phyloP scores from a whole-genome alignment of 2,888 invertebrate species.

The Netelia fuscicornis region DNA sequence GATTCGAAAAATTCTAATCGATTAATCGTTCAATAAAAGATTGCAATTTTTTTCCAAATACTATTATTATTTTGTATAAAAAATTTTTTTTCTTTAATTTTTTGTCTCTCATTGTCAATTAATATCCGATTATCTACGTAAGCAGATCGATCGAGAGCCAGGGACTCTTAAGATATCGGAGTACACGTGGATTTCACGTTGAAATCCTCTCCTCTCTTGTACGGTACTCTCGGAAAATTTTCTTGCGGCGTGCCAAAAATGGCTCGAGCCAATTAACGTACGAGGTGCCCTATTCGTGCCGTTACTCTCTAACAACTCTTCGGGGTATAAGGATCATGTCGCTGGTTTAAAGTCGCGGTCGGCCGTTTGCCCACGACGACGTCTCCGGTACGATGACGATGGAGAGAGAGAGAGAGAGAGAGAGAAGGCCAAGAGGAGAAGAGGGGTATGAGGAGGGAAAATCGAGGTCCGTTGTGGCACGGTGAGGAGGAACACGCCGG shows the following conservation, averaged over 20 bases:
- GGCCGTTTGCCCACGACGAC: conserved; percentile 57
- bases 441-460: background rate
- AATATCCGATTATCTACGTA: conserved; percentile 5
- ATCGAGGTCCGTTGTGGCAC: conserved; percentile 32
- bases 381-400: conserved; percentile 43
- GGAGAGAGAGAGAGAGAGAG: background rate
- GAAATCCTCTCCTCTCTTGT: background rate
- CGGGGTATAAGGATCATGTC: conserved; percentile 67
- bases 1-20: too few relatives aligned
- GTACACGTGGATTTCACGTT: conserved; percentile 7
- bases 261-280: conserved; percentile 73
- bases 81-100: too few relatives aligned
- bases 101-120: too few relatives aligned
- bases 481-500: conserved; percentile 15
- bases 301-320: conserved; percentile 68
- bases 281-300: conserved; percentile 72
- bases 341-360: conserved; percentile 50
- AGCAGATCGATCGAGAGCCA: conserved; percentile 30
- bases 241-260: conserved; percentile 70
- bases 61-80: too few relatives aligned
- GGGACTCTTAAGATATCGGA: conserved; percentile 10
- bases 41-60: too few relatives aligned
- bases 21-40: too few relatives aligned
- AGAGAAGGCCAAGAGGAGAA: background rate
- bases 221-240: conserved; percentile 58